Evolutionary conservation across 2,113 vertebrate species (phyloP), one percentile per base, ranked within the genome.

Genomic region (Marmota flaviventris): DNA sequence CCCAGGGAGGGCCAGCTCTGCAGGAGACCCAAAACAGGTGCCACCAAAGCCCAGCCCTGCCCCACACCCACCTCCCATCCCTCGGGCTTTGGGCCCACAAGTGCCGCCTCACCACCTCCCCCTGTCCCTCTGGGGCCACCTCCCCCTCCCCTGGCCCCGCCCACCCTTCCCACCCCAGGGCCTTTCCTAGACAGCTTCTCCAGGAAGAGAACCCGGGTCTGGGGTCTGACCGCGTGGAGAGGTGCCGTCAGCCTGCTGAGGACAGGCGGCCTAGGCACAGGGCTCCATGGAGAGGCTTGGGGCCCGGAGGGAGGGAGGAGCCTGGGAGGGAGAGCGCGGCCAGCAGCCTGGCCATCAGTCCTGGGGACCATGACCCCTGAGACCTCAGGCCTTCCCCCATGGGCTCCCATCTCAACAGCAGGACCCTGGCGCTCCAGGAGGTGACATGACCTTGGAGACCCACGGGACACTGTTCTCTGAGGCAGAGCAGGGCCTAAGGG

Each of bases 1-100:
- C 92, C 97, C 32, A 93, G 97, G 98, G 97, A 95, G 91, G 98
- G 72, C 82, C 96, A n/a, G 87, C 86, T 97, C 89, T 96, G 96
- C 96, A 97, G 95, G 98, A 94, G 98, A 98, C 91, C 89, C 97
- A 97, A 98, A 97, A 91, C 95, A 95, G 96, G 97, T 97, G 98
- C 94, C 95, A 94, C 85, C 70, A 42, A 77, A 70, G 91, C 76
- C 8, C 61, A 83, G 82, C 75, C 83, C 69, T 0, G 8, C 81
- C 81, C 82, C 42, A 1, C 13, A 2, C 63, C 73, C 25, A 0
- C 65, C 77, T 84, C 58, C 82, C 0, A 20, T 92, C 79, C 79
- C 20, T 88, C 92, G 94, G 82, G 48, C 16, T 0, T 32, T 20
- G 67, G 73, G 48, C 90, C 72, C 95, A 18, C 61, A 78, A 96